Percentiles rank a stretch among this genome's conserved stretches.
phyloP scores from a whole-genome alignment of 2,113 vertebrate species.

The Toxotes jaculatrix region DNA sequence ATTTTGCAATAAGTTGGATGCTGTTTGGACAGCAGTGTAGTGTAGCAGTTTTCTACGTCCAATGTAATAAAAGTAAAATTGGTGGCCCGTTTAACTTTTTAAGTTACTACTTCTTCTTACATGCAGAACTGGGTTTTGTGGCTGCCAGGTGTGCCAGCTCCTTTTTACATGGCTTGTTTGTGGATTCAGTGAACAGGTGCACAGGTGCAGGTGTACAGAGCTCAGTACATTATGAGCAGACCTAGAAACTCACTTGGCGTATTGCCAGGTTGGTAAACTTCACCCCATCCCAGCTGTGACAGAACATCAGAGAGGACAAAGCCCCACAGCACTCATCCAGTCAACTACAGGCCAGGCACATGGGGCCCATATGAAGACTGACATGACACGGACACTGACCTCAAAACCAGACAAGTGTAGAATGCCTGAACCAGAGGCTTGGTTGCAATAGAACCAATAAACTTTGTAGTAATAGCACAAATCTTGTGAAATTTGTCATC shows the following conservation, averaged over 20 bases:
- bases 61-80: neutral
- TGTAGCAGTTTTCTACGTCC: neutral
- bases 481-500: neutral
- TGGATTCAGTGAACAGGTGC: slow-evolving; percentile 57
- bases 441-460: neutral
- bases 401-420: slow-evolving; percentile 12
- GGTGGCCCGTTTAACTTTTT: neutral
- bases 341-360: slow-evolving; percentile 39
- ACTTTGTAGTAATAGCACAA: neutral
- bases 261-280: slow-evolving; percentile 58
- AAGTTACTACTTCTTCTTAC: slow-evolving; percentile 9
- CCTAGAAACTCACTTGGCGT: slow-evolving; percentile 42
- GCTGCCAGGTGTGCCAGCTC: slow-evolving; percentile 17
- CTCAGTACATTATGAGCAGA: slow-evolving; percentile 47
- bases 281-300: slow-evolving; percentile 56
- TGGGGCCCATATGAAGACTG: slow-evolving; percentile 30
- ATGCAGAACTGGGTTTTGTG: slow-evolving; percentile 7
- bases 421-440: neutral
- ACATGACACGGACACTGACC: slow-evolving; percentile 29
- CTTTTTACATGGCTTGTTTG: slow-evolving; percentile 18
- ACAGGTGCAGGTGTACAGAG: slow-evolving; percentile 54
- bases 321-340: slow-evolving; percentile 37
- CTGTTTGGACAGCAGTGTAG: no score
- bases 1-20: no score
- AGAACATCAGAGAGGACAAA: slow-evolving; percentile 47